Base-by-base conservation (phyloP, 2,113 vertebrate genomes). In the Trachemys scripta region DNA sequence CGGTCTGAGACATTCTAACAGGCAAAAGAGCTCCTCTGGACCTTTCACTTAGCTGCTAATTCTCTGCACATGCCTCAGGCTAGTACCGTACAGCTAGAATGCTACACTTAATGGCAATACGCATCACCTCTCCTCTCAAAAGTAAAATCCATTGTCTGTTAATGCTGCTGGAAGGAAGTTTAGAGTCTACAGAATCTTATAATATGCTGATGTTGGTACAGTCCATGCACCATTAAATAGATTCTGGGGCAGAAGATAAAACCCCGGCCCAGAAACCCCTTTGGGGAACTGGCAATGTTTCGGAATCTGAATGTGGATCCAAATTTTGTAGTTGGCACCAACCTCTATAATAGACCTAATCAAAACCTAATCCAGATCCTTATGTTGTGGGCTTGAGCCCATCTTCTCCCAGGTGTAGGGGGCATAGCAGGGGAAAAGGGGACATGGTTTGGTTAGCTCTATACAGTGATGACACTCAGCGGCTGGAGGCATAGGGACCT, bases 321-420 rank as follows among this genome's bases (percentile, higher is more conserved):
- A 76, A 86, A 69, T 84, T 75, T 91, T 65, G 54, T 51, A 20
- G 49, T 17, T 50, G 29, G 20, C n/a, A 57, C 38, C 24, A 80
- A 49, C 16, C 57, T 80, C 81, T 5, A 76, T 12, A 13, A 29
- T 47, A 25, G 79, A 6, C 12, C 38, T 59, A 90, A 69, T 27
- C 59, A 89, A 85, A 54, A 38, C 51, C 38, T 80, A 78, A 4
- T 3, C 47, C 1, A 80, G 82, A 89, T 5, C 29, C 76, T 72
- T 82, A 25, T 31, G 35, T 80, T 89, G 56, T 50, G 42, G 78
- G 35, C 76, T 49, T 54, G 0, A 0, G 3, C 31, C 90, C 3
- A 8, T 54, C 38, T 50, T 79, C 38, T 57, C 75, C 42, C 9
- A 82, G 7, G 62, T 8, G 16, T n/a, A 80, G 14, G 24, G 42